Evolutionary conservation across 2,113 vertebrate genomes (phyloP).

Genomic region (Pomatostomus ruficeps): DNA sequence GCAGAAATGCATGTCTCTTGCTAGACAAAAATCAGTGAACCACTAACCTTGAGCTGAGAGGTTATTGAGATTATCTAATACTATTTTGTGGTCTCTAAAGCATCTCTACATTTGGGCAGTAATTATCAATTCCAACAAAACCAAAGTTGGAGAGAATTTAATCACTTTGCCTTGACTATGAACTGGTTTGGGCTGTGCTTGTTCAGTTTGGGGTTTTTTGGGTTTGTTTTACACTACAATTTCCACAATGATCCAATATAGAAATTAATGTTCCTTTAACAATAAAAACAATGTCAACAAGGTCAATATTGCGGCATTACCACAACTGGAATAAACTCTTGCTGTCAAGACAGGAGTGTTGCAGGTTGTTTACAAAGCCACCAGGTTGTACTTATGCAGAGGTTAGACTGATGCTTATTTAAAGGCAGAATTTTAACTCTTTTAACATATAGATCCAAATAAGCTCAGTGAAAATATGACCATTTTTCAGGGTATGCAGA

Average conservation of each 20-base stretch:
- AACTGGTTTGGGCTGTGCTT: neutral
- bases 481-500: neutral
- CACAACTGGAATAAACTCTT: neutral
- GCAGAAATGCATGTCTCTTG: neutral
- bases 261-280: neutral
- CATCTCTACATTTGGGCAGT: neutral
- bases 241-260: neutral
- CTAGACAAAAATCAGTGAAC: conserved; percentile 34
- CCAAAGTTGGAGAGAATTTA: neutral
- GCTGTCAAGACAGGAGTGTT: neutral
- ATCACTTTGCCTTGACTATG: neutral
- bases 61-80: conserved; percentile 10
- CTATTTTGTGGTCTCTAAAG: neutral
- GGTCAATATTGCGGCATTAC: neutral
- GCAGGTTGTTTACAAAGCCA: neutral
- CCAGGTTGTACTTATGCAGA: neutral
- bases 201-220: fast-evolving
- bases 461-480: neutral
- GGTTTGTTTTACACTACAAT: neutral
- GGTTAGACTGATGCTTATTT: neutral
- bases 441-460: neutral
- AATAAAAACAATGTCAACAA: neutral
- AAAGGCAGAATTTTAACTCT: neutral
- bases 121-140: neutral
- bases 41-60: conserved; percentile 11